These are phyloP conservation scores for Brachyistius frenatus DNA, from an alignment of 2,113 vertebrate species.

Conservation along the genomic window DNA sequence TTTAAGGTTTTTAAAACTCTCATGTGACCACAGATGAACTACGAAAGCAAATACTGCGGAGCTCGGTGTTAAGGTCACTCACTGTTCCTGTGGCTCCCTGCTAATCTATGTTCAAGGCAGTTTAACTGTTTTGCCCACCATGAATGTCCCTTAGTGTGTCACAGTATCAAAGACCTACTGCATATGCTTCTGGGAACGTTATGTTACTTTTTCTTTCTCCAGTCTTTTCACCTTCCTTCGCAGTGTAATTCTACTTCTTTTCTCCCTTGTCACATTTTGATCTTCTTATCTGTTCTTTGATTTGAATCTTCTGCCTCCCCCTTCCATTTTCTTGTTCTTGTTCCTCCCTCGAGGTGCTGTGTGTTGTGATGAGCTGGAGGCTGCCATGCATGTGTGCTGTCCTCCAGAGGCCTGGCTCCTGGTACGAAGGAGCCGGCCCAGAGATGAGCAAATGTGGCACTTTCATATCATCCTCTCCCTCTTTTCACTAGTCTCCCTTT, in stretches of 20 bases:
- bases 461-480: constrained; percentile 35
- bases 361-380: constrained; percentile 38
- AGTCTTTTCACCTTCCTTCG: constrained; percentile 15
- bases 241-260: constrained; percentile 24
- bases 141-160: constrained; percentile 49
- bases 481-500: constrained; percentile 53
- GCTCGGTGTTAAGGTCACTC: constrained; percentile 29
- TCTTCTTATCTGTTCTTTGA: constrained; percentile 39
- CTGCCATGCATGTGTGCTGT: constrained; percentile 38
- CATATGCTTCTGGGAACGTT: constrained; percentile 39
- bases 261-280: constrained; percentile 53
- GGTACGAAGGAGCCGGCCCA: constrained; percentile 48
- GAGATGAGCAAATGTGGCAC: constrained; percentile 75
- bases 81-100: constrained; percentile 15
- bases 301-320: constrained; percentile 27
- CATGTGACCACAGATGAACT: neutral
- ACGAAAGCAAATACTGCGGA: neutral
- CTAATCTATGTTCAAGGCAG: constrained; percentile 63
- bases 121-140: constrained; percentile 41
- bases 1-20: constrained; percentile 33
- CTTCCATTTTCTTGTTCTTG: constrained; percentile 18
- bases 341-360: constrained; percentile 30
- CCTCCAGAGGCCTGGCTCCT: constrained; percentile 58
- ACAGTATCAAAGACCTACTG: constrained; percentile 46
- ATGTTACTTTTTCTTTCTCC: constrained; percentile 7